Evolutionary conservation across 2,888 invertebrate species (phyloP).

Genomic region (Pseudococcus jackbeardsleyi): DNA sequence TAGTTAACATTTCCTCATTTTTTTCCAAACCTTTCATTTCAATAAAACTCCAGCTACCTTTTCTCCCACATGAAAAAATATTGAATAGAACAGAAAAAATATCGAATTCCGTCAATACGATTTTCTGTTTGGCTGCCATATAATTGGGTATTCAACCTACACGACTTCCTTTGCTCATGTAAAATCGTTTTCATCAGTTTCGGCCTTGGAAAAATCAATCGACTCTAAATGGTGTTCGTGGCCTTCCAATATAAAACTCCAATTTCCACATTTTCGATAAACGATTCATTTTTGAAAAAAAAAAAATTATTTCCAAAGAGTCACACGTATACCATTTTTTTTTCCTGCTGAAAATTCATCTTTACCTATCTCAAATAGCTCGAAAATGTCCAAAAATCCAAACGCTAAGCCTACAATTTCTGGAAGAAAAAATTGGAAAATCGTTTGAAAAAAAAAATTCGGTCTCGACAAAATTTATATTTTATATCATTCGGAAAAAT

Average conservation of each 20-base stretch:
- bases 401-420: not conserved
- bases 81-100: too few relatives aligned
- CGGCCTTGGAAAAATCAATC: too few relatives aligned
- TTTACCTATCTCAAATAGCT: not conserved
- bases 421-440: not conserved
- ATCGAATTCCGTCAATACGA: too few relatives aligned
- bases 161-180: too few relatives aligned
- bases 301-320: not conserved
- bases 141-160: too few relatives aligned
- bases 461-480: not conserved
- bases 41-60: too few relatives aligned
- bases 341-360: not conserved
- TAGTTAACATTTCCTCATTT: too few relatives aligned
- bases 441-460: not conserved
- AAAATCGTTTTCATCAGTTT: too few relatives aligned
- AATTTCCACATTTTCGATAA: not conserved
- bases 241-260: not conserved
- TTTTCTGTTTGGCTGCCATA: too few relatives aligned
- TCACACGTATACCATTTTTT: not conserved
- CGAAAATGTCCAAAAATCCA: not conserved
- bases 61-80: too few relatives aligned
- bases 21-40: too few relatives aligned
- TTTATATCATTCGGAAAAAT: constrained; percentile 1
- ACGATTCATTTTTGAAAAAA: not conserved
- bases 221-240: too few relatives aligned